A percentile compares a stretch with the other conserved stretches of the same genome.
Conservation (phyloP, 1,140 invertebrate species). For the Samia ricini region DNA sequence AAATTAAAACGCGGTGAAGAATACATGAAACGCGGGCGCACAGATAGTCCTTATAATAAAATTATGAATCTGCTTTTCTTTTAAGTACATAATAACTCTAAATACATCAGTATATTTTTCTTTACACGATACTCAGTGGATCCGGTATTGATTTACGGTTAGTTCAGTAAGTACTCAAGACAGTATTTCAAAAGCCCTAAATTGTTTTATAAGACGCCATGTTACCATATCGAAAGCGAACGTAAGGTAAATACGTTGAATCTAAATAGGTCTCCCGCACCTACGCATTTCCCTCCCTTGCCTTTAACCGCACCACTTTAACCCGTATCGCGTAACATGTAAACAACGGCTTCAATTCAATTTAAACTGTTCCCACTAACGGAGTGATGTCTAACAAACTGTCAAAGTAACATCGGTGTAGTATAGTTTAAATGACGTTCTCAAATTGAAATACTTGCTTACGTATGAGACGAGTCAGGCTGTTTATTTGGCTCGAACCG, state of each 20-base stretch:
- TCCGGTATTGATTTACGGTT: background rate
- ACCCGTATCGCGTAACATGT: slow-evolving; percentile 27
- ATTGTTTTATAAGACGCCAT: background rate
- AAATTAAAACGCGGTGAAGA: too few species aligned
- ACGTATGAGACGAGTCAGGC: slow-evolving; percentile 25
- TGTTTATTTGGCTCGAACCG: slow-evolving; percentile 17
- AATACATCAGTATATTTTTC: too few species aligned
- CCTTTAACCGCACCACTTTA: slow-evolving; percentile 11
- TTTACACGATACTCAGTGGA: too few species aligned
- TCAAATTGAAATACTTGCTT: slow-evolving; percentile 40
- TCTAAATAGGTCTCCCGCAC: background rate
- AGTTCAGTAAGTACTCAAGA: slow-evolving; percentile 4
- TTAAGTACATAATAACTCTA: too few species aligned
- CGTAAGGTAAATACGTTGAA: background rate
- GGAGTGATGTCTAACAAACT: slow-evolving; percentile 31
- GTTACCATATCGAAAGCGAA: background rate
- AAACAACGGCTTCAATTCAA: slow-evolving; percentile 35
- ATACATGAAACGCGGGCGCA: too few species aligned
- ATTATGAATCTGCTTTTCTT: too few species aligned
- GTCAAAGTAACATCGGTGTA: slow-evolving; percentile 39
- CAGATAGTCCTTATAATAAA: too few species aligned
- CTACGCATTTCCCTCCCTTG: slow-evolving; percentile 1
- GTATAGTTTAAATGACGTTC: slow-evolving; percentile 39
- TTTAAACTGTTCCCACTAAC: slow-evolving; percentile 25
- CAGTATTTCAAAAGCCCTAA: background rate